Evolutionary conservation across 1,140 invertebrate genomes (phyloP), one percentile per base, ranked within the genome.

Genomic region (Euura lappo): DNA sequence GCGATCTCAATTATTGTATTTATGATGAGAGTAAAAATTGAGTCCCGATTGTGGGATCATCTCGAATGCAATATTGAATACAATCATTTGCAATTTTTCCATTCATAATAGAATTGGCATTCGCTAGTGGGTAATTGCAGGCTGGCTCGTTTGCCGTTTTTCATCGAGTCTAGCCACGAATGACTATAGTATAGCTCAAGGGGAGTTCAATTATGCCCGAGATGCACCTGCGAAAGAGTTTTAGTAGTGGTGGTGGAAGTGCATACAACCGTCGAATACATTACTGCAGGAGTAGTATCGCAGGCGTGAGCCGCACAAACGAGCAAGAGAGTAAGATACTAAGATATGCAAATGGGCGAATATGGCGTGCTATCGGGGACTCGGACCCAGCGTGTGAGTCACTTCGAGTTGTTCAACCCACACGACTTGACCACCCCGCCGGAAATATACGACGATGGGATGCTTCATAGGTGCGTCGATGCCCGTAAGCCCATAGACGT

Each of bases 331-430:
- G 28, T 60, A 60, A 28, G 28, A 28, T 28, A 28, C 28, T 28
- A 28, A 28, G 51, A 60, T 60, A 60, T 60, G 51, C 51, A 60
- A 60, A 60, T 60, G 51, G 8, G 51, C 51, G 51, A 60, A 60
- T 60, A 60, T 60, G 51, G 51, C 51, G 10, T 60, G 51, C 51
- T 11, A 60, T 60, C 51, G 51, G 8, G 10, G 51, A 3, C 51
- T 8, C 51, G 6, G 51, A 60, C 51, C 8, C 51, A 4, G 51
- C 13, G 8, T 28, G 28, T 60, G 51, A 60, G 51, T 60, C 51
- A 60, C 51, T 60, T 60, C 51, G 51, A 60, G 51, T 8, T 3
- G 51, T 1, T 60, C 51, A 6, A n/a, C 51, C 51, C 51, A 60
- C 51, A 60, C 51, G 51, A 60, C 51, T 28, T 60, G 51, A 60